Conservation (phyloP, 1,140 invertebrate species). For the Hermetia illucens region DNA sequence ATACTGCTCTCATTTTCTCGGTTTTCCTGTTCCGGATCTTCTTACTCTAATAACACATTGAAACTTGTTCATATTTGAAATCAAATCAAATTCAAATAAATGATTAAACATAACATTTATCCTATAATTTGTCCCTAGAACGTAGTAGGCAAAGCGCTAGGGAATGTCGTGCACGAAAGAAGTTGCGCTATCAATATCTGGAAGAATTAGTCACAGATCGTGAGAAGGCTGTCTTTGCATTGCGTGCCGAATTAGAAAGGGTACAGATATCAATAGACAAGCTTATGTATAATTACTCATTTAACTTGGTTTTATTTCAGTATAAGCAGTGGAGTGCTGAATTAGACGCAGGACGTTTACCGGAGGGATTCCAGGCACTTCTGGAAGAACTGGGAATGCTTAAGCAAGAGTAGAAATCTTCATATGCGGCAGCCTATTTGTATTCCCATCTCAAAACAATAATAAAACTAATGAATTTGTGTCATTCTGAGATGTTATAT, state of each 20-base stretch:
- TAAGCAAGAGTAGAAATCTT: slow-evolving; percentile 40
- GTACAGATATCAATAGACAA: slow-evolving; percentile 32
- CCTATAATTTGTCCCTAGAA: slow-evolving; percentile 40
- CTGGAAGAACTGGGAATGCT: slow-evolving; percentile 53
- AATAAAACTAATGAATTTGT: too few relatives aligned
- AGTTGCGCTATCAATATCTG: slow-evolving; percentile 91
- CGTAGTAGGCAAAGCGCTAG: slow-evolving; percentile 90
- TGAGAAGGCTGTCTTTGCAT: slow-evolving; percentile 81
- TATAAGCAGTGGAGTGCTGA: slow-evolving; percentile 67
- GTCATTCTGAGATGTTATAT: too few relatives aligned
- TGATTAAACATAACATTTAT: background rate
- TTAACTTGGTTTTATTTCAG: slow-evolving; percentile 36
- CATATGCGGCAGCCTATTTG: too few relatives aligned
- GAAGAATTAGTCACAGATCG: slow-evolving; percentile 88
- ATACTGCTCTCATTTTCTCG: slow-evolving; percentile 6
- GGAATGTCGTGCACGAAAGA: slow-evolving; percentile 93
- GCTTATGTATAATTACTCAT: too few relatives aligned
- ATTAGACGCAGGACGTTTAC: slow-evolving; percentile 59
- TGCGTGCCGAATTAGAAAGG: slow-evolving; percentile 83
- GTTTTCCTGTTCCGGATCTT: background rate
- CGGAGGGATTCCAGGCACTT: slow-evolving; percentile 59
- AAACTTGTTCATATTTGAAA: background rate
- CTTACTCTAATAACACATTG: background rate
- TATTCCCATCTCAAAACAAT: too few relatives aligned
- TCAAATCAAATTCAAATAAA: background rate